Base-by-base conservation (phyloP, 2,113 vertebrate genomes). In the Anhinga anhinga region DNA sequence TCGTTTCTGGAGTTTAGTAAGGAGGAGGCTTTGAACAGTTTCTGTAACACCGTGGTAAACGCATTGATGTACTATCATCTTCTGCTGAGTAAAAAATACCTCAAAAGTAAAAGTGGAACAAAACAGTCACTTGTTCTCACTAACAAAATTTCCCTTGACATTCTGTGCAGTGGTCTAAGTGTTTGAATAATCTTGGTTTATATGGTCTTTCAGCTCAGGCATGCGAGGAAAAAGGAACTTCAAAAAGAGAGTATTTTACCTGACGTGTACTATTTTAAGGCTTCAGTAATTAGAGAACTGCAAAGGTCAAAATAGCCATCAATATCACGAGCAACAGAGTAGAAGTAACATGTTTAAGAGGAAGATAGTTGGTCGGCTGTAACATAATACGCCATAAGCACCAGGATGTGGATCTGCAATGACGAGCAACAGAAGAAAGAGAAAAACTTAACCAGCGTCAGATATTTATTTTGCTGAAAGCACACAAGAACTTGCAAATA, bases 301-400 rank as follows among this genome's bases (percentile, higher is more conserved):
- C 83, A 86, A 82, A 96, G 97, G 96, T 98, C 94, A 97, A 88
- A 95, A 97, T 90, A 98, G 88, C 93, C 97, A 97, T 98, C 97
- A 97, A 97, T 98, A 98, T 97, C 93, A 82, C 1, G 7, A 97
- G 88, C 96, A 97, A 87, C 93, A 95, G 93, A 91, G 92, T 96
- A 97, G 95, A 97, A 97, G 86, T 97, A 97, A 97, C 93, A 77
- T 72, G 86, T 93, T 96, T 91, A 88, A 97, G 88, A 92, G 93
- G 96, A 97, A 97, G 95, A 97, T 96, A 70, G 87, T 93, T 95
- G 81, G 83, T 91, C 95, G 89, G 70, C 72, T 73, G 97, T 96
- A 97, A 96, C 63, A 52, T 94, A 96, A 96, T 97, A 95, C 4
- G 3, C 79, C 0, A 0, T 91, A 90, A 95, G 87, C 63, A 26